Conservation (phyloP, 2,113 vertebrate species). For the Gopherus flavomarginatus region DNA sequence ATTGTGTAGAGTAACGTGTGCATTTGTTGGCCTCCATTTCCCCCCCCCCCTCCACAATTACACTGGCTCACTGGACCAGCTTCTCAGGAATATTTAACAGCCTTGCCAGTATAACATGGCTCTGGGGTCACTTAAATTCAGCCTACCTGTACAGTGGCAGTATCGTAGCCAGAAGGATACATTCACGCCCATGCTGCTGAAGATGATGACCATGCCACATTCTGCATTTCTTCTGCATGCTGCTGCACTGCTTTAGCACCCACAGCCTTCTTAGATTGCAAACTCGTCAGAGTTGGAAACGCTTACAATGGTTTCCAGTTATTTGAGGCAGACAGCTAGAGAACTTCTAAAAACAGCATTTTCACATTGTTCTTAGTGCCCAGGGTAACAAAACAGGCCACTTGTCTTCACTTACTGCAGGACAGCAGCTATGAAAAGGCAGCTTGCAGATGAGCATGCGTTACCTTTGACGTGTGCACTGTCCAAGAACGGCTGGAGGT, state of each 20-base stretch:
- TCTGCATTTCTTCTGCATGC: background rate
- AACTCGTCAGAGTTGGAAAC: background rate
- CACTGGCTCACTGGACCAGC: background rate
- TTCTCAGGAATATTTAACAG: background rate
- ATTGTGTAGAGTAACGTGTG: background rate
- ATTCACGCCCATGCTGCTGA: background rate
- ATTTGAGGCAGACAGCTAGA: background rate
- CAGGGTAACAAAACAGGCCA: no score
- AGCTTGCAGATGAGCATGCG: background rate
- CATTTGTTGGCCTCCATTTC: background rate
- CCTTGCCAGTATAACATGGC: background rate
- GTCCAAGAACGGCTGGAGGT: slow-evolving; percentile 89
- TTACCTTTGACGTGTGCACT: slow-evolving; percentile 93
- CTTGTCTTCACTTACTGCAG: background rate
- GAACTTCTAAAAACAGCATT: background rate
- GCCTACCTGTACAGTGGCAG: background rate
- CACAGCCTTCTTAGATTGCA: background rate
- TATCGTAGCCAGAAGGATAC: no score
- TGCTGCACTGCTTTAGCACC: background rate
- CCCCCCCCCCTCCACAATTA: background rate
- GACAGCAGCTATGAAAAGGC: background rate
- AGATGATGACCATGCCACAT: background rate
- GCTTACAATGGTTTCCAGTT: background rate
- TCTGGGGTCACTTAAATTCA: background rate
- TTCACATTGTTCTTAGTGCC: background rate